Evolutionary conservation across 2,888 invertebrate genomes (phyloP), one percentile per base, ranked within the genome.

Genomic region (Hyposoter didymator): DNA sequence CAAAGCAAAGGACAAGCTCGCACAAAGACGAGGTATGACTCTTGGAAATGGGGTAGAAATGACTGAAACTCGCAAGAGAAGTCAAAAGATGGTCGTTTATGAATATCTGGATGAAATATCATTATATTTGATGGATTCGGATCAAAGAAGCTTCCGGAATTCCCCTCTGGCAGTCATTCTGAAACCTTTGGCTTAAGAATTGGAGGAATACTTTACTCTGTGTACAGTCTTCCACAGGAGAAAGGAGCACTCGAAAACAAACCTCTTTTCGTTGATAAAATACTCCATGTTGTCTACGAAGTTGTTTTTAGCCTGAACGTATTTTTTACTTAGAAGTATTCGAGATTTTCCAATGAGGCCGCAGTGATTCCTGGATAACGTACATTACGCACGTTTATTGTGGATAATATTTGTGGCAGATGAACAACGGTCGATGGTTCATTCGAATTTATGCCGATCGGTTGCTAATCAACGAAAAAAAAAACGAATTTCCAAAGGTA

Each of bases 61-160:
- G 64, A 76, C 70, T 47, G 76, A 75, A 80, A 83, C 83, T 73
- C 49, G 17, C 5, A 19, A 12, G 62, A 43, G 49, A 35, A 82
- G 55, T 78, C 80, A 62, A 83, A 83, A 83, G 67, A 67, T 80
- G 62, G 64, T 79, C 67, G 73, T 55, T 85, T 85, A 85, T 85
- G 80, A 85, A 85, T 85, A 83, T 80, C 43, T 59, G 59, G 47
- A 80, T 83, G 45, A 35, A 74, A 67, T 66, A 72, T 85, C 52
- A 17, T 19, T 66, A 72, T 79, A 52, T 69, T 59, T 67, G 49
- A 22, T 45, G 64, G 69, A 78, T 78, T 19, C 45, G 69, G 85
- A 85, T 85, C 85, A 85, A 85, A 85, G 85, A 79, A 67, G 55
- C 72, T 78, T 62, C 70, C 45, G 64, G 64, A 64, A 85, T 64